phyloP scores from a whole-genome alignment of 2,888 invertebrate species.

The Cephus pulcher region DNA sequence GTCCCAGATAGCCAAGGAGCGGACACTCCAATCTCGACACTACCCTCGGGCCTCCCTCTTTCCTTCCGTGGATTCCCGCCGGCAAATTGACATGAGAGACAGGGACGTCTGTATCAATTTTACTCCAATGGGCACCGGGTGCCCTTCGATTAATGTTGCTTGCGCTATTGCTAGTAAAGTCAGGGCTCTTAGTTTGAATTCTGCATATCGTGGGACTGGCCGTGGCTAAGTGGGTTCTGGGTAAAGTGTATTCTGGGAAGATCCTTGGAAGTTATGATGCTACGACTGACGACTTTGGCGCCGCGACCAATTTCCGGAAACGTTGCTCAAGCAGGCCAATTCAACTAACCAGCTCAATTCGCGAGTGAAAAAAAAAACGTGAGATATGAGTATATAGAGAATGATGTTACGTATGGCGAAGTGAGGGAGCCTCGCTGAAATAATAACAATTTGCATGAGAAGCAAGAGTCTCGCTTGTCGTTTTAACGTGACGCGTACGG shows the following conservation, averaged over 20 bases:
- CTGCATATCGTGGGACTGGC: not conserved
- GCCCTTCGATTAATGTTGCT: not conserved
- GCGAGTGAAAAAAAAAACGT: constrained; percentile 35
- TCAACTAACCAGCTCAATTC: constrained; percentile 52
- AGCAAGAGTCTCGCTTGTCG: constrained; percentile 40
- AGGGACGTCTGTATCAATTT: constrained; percentile 28
- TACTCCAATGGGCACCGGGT: not conserved
- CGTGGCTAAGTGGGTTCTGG: not conserved
- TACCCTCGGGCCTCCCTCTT: constrained; percentile 43
- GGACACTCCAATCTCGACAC: constrained; percentile 63
- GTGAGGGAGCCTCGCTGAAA: constrained; percentile 20
- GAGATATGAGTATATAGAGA: constrained; percentile 26
- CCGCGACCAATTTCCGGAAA: constrained; percentile 25
- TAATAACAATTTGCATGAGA: constrained; percentile 63
- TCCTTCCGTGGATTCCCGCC: constrained; percentile 50
- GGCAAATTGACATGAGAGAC: constrained; percentile 59
- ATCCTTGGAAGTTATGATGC: not conserved
- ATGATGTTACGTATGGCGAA: constrained; percentile 15
- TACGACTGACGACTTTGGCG: constrained; percentile 17
- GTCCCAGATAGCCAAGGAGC: constrained; percentile 57
- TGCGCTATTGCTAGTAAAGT: not conserved
- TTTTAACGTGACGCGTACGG: constrained; percentile 40
- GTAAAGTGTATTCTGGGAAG: constrained; percentile 10
- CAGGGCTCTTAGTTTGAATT: not conserved
- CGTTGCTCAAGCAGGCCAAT: constrained; percentile 41